phyloP scores from a whole-genome alignment of 92 coral and sea anemone genomes.

The Heliopora coerulea region DNA sequence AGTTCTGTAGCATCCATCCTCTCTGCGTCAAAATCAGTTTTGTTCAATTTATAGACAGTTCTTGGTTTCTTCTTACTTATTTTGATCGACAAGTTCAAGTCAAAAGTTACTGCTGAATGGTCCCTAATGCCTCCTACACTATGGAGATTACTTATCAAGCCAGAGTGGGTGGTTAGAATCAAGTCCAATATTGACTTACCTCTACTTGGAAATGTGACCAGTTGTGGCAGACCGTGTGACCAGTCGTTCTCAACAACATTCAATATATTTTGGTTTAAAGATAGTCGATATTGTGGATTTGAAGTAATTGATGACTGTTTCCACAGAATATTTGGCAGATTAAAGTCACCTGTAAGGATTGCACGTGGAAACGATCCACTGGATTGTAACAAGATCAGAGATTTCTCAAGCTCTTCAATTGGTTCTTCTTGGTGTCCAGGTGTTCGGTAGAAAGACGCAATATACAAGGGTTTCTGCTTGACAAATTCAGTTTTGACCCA shows the following conservation, averaged over 20 bases:
- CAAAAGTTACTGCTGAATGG: slow-evolving; percentile 15
- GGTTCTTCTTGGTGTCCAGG: slow-evolving; percentile 36
- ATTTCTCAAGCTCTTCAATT: slow-evolving; percentile 25
- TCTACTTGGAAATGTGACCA: slow-evolving; percentile 12
- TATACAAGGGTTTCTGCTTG: slow-evolving; percentile 21
- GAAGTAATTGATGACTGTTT: slow-evolving; percentile 21
- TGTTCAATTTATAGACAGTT: slow-evolving; percentile 33
- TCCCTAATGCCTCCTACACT: slow-evolving; percentile 39
- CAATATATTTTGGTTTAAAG: slow-evolving; percentile 32
- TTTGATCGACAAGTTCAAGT: slow-evolving; percentile 13
- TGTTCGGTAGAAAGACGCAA: slow-evolving; percentile 40
- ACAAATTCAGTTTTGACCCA: slow-evolving; percentile 34
- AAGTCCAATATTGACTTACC: slow-evolving; percentile 17
- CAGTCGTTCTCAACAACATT: slow-evolving; percentile 2
- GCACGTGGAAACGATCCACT: slow-evolving; percentile 8
- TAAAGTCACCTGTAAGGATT: slow-evolving; percentile 33
- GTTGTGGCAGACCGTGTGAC: slow-evolving; percentile 21
- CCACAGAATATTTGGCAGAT: slow-evolving; percentile 35
- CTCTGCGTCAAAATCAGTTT: slow-evolving; percentile 46
- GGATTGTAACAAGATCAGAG: slow-evolving; percentile 9
- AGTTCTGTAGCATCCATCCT: slow-evolving; percentile 9
- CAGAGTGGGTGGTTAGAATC: slow-evolving; percentile 6
- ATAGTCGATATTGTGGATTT: slow-evolving; percentile 34
- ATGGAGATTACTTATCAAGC: background rate
- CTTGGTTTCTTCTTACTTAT: slow-evolving; percentile 29